These are phyloP conservation scores for Vanessa atalanta DNA, from an alignment of 1,140 invertebrate genomes.

Conservation along the genomic window DNA sequence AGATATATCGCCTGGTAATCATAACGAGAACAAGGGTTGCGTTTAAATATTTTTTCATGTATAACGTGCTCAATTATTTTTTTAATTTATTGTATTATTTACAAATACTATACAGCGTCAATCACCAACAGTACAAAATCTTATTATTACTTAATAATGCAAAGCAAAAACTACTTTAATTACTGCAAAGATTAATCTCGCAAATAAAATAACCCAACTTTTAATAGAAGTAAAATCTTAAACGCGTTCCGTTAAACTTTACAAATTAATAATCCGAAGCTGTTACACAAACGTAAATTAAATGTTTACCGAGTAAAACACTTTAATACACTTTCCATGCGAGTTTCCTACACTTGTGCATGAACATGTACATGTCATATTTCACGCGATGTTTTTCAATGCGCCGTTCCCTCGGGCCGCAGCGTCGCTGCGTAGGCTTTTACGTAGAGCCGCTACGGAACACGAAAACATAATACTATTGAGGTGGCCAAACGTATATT, in stretches of 20 bases:
- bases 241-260: slow-evolving; percentile 10
- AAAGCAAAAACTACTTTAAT: not conserved
- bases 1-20: too few species aligned
- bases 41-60: too few species aligned
- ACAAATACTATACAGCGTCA: too few species aligned
- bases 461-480: slow-evolving; percentile 11
- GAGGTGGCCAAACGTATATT: not conserved
- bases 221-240: slow-evolving; percentile 4
- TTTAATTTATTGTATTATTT: too few species aligned
- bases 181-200: not conserved
- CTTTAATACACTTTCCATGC: slow-evolving; percentile 28
- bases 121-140: not conserved
- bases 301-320: slow-evolving; percentile 24
- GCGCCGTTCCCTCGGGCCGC: slow-evolving; percentile 39
- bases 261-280: slow-evolving; percentile 24
- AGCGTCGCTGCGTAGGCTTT: slow-evolving; percentile 50
- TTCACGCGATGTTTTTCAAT: slow-evolving; percentile 35
- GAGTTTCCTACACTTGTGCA: slow-evolving; percentile 6
- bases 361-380: slow-evolving; percentile 33
- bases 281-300: slow-evolving; percentile 22
- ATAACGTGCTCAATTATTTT: too few species aligned
- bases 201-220: not conserved
- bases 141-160: not conserved
- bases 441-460: slow-evolving; percentile 43
- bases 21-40: too few species aligned